phyloP scores from a whole-genome alignment of 2,888 invertebrate species.

The Pseudococcus jackbeardsleyi region DNA sequence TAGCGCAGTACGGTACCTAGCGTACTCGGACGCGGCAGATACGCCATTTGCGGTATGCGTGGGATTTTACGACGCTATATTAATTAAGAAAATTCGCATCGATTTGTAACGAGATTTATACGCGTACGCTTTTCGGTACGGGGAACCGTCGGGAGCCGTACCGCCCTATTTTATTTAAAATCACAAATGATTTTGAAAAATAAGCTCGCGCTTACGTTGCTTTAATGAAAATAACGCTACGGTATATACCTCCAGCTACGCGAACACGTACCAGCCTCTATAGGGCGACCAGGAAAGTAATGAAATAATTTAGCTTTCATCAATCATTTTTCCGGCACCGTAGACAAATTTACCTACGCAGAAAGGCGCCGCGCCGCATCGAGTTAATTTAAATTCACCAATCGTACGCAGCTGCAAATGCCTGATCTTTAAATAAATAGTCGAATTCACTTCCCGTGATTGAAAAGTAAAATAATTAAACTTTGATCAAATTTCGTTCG shows the following conservation, averaged over 20 bases:
- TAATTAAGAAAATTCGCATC: conserved; percentile 35
- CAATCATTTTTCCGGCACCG: conserved; percentile 30
- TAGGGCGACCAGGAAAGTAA: conserved; percentile 35
- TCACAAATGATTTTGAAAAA: conserved; percentile 30
- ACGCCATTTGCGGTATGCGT: conserved; percentile 8
- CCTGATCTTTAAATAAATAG: conserved; percentile 33
- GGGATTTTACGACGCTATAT: conserved; percentile 23
- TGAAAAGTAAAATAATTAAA: conserved; percentile 40
- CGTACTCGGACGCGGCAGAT: background rate
- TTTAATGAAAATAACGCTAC: conserved; percentile 27
- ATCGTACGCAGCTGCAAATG: conserved; percentile 40
- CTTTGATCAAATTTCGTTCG: conserved; percentile 40
- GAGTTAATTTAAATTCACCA: conserved; percentile 29
- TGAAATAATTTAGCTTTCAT: conserved; percentile 50
- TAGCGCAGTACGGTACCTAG: background rate
- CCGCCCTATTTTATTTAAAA: conserved; percentile 21
- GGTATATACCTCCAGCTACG: background rate
- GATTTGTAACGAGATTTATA: conserved; percentile 20
- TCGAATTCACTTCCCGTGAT: conserved; percentile 40
- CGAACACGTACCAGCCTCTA: background rate
- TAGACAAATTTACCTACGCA: conserved; percentile 48
- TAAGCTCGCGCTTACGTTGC: conserved; percentile 9
- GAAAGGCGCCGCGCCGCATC: background rate
- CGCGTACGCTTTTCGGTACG: background rate
- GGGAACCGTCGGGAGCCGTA: background rate